Evolutionary conservation across 1,140 invertebrate genomes (phyloP), one percentile per base, ranked within the genome.

Genomic region (Stegodyphus mimosarum): DNA sequence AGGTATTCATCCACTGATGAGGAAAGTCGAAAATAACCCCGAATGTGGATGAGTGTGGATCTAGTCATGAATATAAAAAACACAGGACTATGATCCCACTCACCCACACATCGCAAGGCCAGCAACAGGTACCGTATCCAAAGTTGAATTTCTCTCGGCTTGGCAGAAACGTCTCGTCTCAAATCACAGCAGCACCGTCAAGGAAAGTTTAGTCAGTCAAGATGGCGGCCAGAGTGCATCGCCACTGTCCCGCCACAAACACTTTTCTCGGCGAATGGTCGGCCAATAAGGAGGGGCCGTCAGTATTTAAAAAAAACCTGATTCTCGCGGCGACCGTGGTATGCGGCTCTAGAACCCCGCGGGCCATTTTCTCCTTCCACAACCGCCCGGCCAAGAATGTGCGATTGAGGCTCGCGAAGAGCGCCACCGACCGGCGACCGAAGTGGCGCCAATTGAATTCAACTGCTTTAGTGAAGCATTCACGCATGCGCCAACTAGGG

Each of bases 61-160:
- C 81, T 83, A 83, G 81, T 83, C 81, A 83, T 83, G 81, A 83
- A 64, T 66, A 67, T 70, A 7, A 7, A 17, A 53, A 48, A 74
- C n/a, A 83, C 81, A 83, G 81, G 81, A 83, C 81, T 70, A 83
- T n/a, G 72, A 75, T 75, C 81, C 81, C 81, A 83, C 81, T 83
- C 81, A 83, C 64, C 81, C 81, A 83, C 51, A 83, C 81, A 70
- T 83, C 72, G 81, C 60, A 75, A 70, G 70, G 81, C 71, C 18
- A 76, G 13, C 81, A 83, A 83, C 81, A 83, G 81, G 81, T 83
- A 83, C 55, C 63, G n/a, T 33, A 52, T 66, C 77, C 66, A 71
- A 33, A 48, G 66, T 71, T 66, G 11, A 67, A 66, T 48, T 55
- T 63, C 48, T 51, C 50, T 7, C 50, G 53, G 15, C 17, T 63